A percentile compares a stretch with the other conserved stretches of the same genome.
Conservation (phyloP, 2,113 vertebrate genomes). For the Geococcyx californianus region DNA sequence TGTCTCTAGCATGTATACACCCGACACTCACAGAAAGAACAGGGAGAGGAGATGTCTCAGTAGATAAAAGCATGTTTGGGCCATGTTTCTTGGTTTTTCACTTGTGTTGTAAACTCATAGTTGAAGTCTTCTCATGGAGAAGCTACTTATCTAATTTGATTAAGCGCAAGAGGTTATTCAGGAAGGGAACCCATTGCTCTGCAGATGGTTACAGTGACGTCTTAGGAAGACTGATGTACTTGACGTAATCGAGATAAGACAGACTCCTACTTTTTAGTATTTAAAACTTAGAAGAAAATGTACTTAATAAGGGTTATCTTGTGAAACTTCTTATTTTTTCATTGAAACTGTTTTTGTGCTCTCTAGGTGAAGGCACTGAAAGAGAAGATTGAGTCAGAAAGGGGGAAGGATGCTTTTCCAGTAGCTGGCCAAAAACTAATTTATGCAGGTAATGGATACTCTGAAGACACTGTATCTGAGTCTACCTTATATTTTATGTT, state of each 20-base stretch:
- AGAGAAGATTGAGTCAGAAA: slow-evolving; percentile 94
- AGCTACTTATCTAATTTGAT: background rate
- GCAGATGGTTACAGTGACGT: background rate
- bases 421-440: slow-evolving; percentile 93
- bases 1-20: background rate
- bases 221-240: background rate
- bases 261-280: background rate
- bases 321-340: background rate
- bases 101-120: background rate
- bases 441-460: slow-evolving; percentile 88
- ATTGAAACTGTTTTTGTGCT: slow-evolving; percentile 28
- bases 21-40: background rate
- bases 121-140: background rate
- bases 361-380: slow-evolving; percentile 91
- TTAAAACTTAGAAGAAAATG: background rate
- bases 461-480: background rate
- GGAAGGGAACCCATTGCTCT: background rate
- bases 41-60: background rate
- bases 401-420: slow-evolving; percentile 91
- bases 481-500: background rate
- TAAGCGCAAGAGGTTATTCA: background rate
- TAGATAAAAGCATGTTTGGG: background rate
- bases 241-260: background rate
- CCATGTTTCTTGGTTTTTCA: background rate
- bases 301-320: background rate